Conservation (phyloP, 2,113 vertebrate genomes). For the Hydrochoerus hydrochaeris region DNA sequence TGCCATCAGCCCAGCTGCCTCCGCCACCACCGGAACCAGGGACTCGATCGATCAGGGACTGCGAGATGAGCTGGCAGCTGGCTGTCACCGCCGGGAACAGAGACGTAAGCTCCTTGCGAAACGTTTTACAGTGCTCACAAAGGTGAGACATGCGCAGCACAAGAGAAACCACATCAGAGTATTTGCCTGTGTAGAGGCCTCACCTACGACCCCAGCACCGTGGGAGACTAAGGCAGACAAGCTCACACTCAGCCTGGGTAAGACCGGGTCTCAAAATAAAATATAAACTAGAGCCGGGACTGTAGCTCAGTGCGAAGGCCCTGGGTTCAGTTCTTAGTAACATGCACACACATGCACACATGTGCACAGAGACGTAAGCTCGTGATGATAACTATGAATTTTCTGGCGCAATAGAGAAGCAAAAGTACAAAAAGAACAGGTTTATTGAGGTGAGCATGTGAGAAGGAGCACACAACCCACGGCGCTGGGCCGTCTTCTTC, state of each 20-base stretch:
- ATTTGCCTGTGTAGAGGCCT: not conserved
- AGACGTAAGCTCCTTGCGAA: not conserved
- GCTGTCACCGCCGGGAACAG: not conserved
- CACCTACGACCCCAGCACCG: not conserved
- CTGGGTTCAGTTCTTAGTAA: not conserved
- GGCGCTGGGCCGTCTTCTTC: too few relatives aligned
- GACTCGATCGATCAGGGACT: not conserved
- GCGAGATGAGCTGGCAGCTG: not conserved
- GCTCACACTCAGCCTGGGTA: not conserved
- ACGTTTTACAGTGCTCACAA: not conserved
- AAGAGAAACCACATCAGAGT: not conserved
- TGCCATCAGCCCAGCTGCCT: not conserved
- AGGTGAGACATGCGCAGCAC: not conserved
- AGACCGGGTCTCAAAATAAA: not conserved
- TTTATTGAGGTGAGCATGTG: too few relatives aligned
- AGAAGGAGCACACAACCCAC: too few relatives aligned
- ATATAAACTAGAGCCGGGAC: not conserved
- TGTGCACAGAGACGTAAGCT: not conserved
- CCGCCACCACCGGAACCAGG: accelerated
- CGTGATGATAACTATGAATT: too few relatives aligned
- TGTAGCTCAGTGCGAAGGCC: not conserved
- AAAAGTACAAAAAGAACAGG: too few relatives aligned
- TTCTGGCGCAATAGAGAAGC: too few relatives aligned
- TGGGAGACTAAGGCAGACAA: not conserved
- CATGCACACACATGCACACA: too few relatives aligned